Evolutionary conservation across 2,797 vertebrate genomes (phyloP), one percentile per base, ranked within the genome.

Genomic region (Eutrigla gurnardus): DNA sequence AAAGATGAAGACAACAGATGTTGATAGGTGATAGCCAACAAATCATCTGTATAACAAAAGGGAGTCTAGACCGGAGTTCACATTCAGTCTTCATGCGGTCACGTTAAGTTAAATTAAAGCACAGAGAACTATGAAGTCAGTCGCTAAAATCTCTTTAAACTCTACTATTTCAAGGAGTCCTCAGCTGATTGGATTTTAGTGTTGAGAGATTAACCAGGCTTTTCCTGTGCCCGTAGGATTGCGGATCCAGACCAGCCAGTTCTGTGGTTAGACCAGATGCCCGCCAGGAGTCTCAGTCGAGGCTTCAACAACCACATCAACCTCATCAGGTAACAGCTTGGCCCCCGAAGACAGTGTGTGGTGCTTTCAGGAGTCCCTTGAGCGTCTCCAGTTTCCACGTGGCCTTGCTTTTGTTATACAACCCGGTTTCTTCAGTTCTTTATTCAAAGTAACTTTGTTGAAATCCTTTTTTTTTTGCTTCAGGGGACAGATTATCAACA

Each of bases 231-330:
- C 64, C 39, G 1, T 55, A 99, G 98, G 96, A 96, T 98, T 53
- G 97, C 97, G 0, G 97, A 99, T 85, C 98, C 98, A 37, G 98
- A 99, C 92, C 97, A 99, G 89, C 98, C 98, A 9, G 98, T 99
- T 37, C 92, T 99, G 70, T 99, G 98, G 98, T 92, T 99, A 75
- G 98, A 99, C 86, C 97, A 98, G 92, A 99, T 99, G 97, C 98
- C 98, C 46, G 96, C 96, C 47, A 93, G 94, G 79, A 99, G 97
- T 68, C 96, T 98, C 40, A 98, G 97, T 84, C 95, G 97, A 89
- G 97, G 98, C 65, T 99, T 99, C 85, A 99, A 99, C 93, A 99
- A 98, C 84, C 98, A 99, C 85, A 99, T 99, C 90, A 99, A 99
- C 73, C 93, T 99, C 68, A 98, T 99, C 93, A 97, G 98, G 98